These are phyloP conservation scores for Coleophora deauratella DNA, from an alignment of 2,888 invertebrate species.

Conservation along the genomic window DNA sequence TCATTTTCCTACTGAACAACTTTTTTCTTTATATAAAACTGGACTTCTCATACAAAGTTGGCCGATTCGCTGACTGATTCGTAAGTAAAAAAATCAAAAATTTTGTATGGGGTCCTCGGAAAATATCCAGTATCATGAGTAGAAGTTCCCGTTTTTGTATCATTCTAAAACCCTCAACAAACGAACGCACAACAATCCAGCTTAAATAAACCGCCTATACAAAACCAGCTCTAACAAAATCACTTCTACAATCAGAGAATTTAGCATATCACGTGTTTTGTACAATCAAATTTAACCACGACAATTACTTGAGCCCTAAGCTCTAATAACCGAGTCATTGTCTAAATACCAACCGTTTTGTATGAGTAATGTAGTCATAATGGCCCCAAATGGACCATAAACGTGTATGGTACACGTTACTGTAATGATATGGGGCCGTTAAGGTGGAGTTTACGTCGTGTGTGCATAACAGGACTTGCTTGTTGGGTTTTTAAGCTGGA, in stretches of 20 bases:
- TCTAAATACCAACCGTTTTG: conserved; percentile 40
- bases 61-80: too few species aligned
- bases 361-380: conserved; percentile 13
- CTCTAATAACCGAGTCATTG: conserved; percentile 26
- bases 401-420: conserved; percentile 27
- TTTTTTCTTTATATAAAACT: too few species aligned
- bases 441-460: too few species aligned
- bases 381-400: conserved; percentile 31
- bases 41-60: background rate
- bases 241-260: conserved; percentile 7
- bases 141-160: too few species aligned
- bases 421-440: conserved; percentile 25
- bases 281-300: background rate
- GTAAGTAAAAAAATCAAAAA: too few species aligned
- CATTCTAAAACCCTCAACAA: too few species aligned
- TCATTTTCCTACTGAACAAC: too few species aligned
- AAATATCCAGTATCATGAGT: background rate
- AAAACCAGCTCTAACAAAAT: conserved; percentile 19
- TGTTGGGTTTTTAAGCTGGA: too few species aligned
- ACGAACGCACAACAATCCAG: too few species aligned
- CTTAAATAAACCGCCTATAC: conserved; percentile 1
- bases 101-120: too few species aligned
- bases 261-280: too few species aligned
- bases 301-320: conserved; percentile 27
- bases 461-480: background rate